Evolutionary conservation across 2,797 vertebrate genomes (phyloP).

Genomic region (Florisuga fusca): DNA sequence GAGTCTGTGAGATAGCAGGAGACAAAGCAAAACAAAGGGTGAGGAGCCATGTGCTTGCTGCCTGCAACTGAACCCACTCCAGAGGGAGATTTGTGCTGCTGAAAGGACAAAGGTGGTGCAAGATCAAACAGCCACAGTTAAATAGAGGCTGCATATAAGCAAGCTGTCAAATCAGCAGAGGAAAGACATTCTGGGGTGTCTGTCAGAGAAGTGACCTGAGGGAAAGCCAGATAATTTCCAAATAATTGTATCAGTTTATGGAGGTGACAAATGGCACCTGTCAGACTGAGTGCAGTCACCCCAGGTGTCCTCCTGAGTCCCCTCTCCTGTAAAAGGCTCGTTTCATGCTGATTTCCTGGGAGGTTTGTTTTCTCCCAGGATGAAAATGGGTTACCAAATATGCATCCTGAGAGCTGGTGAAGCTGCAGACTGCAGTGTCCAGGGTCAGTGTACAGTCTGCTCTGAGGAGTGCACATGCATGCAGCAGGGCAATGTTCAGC

Average conservation of each 20-base stretch:
- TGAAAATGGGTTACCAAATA: background rate
- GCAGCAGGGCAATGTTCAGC: background rate
- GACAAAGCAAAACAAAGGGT: background rate
- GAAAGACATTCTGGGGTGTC: background rate
- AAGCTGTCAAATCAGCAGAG: background rate
- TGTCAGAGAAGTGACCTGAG: background rate
- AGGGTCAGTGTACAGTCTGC: background rate
- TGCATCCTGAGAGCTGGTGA: background rate
- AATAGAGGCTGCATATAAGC: background rate
- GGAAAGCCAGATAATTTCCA: background rate
- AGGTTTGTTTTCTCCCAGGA: background rate
- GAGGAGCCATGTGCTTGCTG: background rate
- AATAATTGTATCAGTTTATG: background rate
- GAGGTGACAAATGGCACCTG: constrained; percentile 8
- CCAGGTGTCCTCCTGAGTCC: background rate
- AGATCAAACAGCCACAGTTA: background rate
- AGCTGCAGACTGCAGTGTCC: background rate
- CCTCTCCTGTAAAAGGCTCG: background rate
- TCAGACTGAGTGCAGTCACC: background rate
- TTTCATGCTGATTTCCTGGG: background rate
- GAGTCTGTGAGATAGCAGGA: background rate
- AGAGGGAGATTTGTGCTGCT: background rate
- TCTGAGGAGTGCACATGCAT: background rate
- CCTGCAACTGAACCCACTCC: background rate
- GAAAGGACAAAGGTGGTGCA: constrained; percentile 3